Conservation (phyloP, 2,113 vertebrate species). For the Gopherus evgoodei region DNA sequence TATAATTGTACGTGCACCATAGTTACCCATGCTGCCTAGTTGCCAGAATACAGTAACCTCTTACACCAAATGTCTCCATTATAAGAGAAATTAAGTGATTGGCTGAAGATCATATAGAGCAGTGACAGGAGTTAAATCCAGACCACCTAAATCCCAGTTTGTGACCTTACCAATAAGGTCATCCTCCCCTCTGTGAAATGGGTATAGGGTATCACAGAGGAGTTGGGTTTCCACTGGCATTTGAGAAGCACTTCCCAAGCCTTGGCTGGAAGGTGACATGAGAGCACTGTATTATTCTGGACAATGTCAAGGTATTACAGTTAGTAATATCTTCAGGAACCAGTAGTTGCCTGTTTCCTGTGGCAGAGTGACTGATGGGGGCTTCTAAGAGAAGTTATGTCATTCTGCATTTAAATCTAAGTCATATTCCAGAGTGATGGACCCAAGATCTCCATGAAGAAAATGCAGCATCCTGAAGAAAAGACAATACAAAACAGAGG, state of each 20-base stretch:
- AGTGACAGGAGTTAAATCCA: background rate
- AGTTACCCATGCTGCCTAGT: background rate
- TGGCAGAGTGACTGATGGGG: background rate
- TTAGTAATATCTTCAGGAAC: background rate
- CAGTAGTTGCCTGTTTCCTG: background rate
- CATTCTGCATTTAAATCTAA: slow-evolving; percentile 6
- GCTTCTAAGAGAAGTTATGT: background rate
- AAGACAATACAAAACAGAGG: background rate
- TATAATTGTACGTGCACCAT: background rate
- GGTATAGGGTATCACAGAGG: background rate
- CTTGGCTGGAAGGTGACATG: background rate
- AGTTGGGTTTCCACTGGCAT: background rate
- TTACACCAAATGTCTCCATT: background rate
- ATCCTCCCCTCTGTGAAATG: background rate
- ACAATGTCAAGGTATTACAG: background rate
- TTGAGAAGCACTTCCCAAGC: background rate
- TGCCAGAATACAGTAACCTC: background rate
- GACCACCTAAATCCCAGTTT: background rate
- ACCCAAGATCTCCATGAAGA: background rate
- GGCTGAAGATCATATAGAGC: background rate
- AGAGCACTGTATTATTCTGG: background rate
- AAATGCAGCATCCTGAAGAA: background rate
- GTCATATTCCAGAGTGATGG: background rate
- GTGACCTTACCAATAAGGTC: background rate
- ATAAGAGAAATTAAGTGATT: background rate